These are phyloP conservation scores for Eidolon helvum DNA, from an alignment of 2,113 vertebrate species.

Conservation along the genomic window DNA sequence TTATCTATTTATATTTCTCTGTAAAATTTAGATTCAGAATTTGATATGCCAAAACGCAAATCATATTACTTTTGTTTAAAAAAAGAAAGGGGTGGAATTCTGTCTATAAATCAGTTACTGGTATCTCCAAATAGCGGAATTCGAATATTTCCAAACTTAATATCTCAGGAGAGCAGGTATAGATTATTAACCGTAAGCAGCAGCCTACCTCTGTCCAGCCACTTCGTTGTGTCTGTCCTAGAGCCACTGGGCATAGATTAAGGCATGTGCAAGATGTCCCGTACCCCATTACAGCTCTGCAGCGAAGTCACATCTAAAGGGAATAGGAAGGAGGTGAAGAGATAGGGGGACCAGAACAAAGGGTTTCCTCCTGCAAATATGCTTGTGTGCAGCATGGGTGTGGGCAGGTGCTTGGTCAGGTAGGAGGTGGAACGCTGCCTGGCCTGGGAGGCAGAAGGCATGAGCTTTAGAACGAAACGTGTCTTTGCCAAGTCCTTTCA, in stretches of 20 bases:
- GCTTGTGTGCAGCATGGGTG: background rate
- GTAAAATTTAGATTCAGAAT: background rate
- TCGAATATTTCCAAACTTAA: background rate
- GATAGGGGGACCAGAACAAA: background rate
- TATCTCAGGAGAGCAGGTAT: background rate
- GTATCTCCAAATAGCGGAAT: background rate
- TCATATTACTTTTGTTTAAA: background rate
- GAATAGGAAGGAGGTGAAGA: background rate
- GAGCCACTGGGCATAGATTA: background rate
- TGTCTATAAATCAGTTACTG: background rate
- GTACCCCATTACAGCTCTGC: no score
- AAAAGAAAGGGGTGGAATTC: background rate
- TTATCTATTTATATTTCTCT: background rate
- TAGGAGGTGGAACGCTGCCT: background rate
- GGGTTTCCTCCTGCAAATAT: background rate
- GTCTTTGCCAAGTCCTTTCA: background rate
- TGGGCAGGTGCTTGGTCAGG: no score
- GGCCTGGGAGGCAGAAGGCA: no score
- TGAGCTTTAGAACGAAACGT: background rate
- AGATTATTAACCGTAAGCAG: background rate
- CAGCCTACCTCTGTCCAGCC: background rate
- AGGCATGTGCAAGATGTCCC: background rate
- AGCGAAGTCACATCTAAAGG: background rate
- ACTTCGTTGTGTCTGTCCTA: background rate
- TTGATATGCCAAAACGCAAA: background rate